Base-by-base conservation (phyloP, 2,113 vertebrate species). In the Aegotheles bennettii region DNA sequence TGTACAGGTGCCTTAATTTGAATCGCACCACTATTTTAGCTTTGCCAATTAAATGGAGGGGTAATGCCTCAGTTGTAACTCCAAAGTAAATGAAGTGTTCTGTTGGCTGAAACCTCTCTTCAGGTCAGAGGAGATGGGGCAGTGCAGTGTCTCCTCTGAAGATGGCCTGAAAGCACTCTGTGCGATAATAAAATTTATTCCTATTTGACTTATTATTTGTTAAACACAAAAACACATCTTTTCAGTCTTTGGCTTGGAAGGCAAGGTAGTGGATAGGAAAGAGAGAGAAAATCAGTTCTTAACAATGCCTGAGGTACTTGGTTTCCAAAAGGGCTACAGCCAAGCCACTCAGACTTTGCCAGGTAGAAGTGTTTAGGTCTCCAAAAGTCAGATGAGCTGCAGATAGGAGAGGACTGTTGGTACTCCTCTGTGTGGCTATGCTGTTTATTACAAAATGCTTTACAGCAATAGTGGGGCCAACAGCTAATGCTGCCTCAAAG, bases 1-100 rank as follows among this genome's bases (percentile, higher is more conserved):
- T 12, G 16, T 56, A 73, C 8, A 33, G 9, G 11, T 65, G 33
- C 59, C 50, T 73, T 0, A 0, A 17, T 59, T 79, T 60, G n/a
- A 86, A n/a, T 77, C 8, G 0, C 33, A 11, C 38, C 24, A 8
- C 11, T 71, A 2, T 56, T 89, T 33, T 45, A 74, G n/a, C 16
- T 64, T 91, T 78, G 33, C 31, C 31, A 47, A 0, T 56, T 68
- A 70, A 80, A 59, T 35, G 13, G 16, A 81, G 65, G 28, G 54
- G 19, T 29, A 64, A 75, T 48, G 31, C 6, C 26, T 5, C 2
- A 43, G 11, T 5, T 69, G 7, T 73, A 43, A 38, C 31, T 57
- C 36, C 6, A 35, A 43, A 63, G n/a, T 36, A 45, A 69, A 43
- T 13, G 2, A 50, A 65, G 12, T 2, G 0, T 69, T 31, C 18